Evolutionary conservation across 2,888 invertebrate genomes (phyloP).

Genomic region (Microctonus hyperodae): DNA sequence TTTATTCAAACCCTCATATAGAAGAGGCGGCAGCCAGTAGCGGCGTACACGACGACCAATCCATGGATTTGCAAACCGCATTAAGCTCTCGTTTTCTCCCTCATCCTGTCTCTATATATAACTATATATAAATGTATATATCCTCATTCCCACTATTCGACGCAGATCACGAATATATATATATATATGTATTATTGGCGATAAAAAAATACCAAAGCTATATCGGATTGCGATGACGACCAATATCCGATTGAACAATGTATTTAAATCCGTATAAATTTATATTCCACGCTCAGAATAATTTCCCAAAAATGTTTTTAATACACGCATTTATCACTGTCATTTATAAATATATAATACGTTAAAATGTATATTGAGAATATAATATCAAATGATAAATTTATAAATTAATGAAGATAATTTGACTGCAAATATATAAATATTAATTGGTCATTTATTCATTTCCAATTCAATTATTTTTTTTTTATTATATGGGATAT

Average conservation of each 20-base stretch:
- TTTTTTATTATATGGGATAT: too few relatives aligned
- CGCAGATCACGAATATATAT: neutral
- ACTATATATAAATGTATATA: too few relatives aligned
- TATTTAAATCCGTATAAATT: neutral
- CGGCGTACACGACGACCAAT: conserved; percentile 42
- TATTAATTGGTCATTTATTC: too few relatives aligned
- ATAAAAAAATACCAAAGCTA: neutral
- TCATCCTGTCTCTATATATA: neutral
- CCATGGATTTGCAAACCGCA: conserved; percentile 53
- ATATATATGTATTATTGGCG: neutral
- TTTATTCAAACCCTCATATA: conserved; percentile 52
- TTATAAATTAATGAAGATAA: neutral
- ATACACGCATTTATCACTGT: neutral
- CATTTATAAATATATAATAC: neutral
- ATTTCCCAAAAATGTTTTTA: neutral
- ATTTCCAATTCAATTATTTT: too few relatives aligned
- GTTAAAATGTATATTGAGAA: neutral
- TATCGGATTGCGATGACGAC: conserved; percentile 18
- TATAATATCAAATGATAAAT: neutral
- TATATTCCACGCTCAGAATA: neutral
- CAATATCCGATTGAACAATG: conserved; percentile 16
- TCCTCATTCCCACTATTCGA: neutral
- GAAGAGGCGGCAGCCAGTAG: neutral
- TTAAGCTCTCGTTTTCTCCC: conserved; percentile 40
- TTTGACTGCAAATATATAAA: too few relatives aligned